Percentiles rank a stretch among this genome's conserved stretches.
phyloP scores from a whole-genome alignment of 2,797 vertebrate species.

The Pseudomugil gertrudae region DNA sequence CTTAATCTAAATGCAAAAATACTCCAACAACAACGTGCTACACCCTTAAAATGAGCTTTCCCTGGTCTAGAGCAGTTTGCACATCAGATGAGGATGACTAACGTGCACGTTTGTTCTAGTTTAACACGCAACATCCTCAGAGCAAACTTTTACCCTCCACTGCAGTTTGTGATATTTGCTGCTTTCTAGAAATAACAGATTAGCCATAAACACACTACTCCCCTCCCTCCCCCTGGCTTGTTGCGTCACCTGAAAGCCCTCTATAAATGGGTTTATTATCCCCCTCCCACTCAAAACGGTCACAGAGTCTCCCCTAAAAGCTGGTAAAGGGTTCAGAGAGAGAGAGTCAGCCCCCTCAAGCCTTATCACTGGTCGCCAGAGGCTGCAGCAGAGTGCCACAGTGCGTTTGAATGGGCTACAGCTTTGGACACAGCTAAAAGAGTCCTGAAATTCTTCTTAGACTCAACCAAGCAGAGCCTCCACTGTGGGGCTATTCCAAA shows the following conservation, averaged over 20 bases:
- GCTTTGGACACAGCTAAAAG: conserved; percentile 61
- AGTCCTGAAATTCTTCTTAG: conserved; percentile 12
- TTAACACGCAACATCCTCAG: not conserved
- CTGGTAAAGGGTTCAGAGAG: conserved; percentile 47
- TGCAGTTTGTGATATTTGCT: conserved; percentile 46
- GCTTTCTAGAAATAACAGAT: conserved; percentile 47
- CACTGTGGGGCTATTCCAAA: conserved; percentile 29
- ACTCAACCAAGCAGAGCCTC: conserved; percentile 20
- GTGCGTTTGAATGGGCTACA: conserved; percentile 50
- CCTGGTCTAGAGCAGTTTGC: not conserved
- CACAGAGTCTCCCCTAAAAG: conserved; percentile 63
- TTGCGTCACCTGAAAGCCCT: conserved; percentile 67
- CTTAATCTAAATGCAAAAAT: conserved; percentile 25
- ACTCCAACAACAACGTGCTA: conserved; percentile 3
- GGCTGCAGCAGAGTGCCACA: conserved; percentile 63
- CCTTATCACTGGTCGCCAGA: conserved; percentile 71
- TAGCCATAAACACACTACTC: conserved; percentile 41
- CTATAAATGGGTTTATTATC: conserved; percentile 75
- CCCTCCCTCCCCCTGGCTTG: conserved; percentile 41
- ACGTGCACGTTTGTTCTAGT: not conserved
- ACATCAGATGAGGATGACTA: not conserved
- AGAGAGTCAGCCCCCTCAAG: conserved; percentile 48
- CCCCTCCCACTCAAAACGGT: conserved; percentile 62
- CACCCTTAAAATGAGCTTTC: not conserved
- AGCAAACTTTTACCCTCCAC: not conserved